These are phyloP conservation scores for Colinus virginianus DNA, from an alignment of 2,113 vertebrate genomes.

Conservation along the genomic window DNA sequence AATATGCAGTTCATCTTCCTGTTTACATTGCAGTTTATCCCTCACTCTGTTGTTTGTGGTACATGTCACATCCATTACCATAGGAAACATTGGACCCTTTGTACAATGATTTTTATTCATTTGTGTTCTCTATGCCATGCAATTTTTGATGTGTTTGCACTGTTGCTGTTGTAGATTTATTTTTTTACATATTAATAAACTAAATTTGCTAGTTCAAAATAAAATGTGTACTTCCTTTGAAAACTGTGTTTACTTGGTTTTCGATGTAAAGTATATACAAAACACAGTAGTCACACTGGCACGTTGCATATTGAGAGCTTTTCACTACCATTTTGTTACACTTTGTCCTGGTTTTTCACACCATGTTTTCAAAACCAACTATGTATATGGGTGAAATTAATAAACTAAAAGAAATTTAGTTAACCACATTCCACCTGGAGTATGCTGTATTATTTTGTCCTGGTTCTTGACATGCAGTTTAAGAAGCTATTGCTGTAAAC, in stretches of 20 bases:
- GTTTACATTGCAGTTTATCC: background rate
- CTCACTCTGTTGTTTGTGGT: conserved; percentile 16
- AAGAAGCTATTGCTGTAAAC: background rate
- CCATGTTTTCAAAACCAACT: conserved; percentile 41
- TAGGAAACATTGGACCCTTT: background rate
- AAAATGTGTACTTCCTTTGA: conserved; percentile 33
- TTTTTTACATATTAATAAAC: conserved; percentile 77
- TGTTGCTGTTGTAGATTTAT: conserved; percentile 77
- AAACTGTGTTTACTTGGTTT: conserved; percentile 1
- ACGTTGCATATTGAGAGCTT: background rate
- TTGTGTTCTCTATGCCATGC: conserved; percentile 16
- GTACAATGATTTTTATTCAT: conserved; percentile 12
- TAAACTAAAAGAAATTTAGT: conserved; percentile 68
- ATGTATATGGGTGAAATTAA: conserved; percentile 68
- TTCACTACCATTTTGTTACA: conserved; percentile 26
- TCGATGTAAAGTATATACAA: conserved; percentile 42
- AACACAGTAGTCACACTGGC: background rate
- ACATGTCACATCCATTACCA: background rate
- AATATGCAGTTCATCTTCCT: conserved; percentile 65
- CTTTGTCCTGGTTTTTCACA: conserved; percentile 27
- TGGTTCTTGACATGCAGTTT: background rate
- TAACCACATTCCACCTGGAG: conserved; percentile 30
- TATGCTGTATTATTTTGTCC: conserved; percentile 22
- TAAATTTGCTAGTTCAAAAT: conserved; percentile 46
- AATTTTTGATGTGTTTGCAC: conserved; percentile 71